Conservation (phyloP, 1,140 invertebrate genomes). For the Aphelinus atriplicis region DNA sequence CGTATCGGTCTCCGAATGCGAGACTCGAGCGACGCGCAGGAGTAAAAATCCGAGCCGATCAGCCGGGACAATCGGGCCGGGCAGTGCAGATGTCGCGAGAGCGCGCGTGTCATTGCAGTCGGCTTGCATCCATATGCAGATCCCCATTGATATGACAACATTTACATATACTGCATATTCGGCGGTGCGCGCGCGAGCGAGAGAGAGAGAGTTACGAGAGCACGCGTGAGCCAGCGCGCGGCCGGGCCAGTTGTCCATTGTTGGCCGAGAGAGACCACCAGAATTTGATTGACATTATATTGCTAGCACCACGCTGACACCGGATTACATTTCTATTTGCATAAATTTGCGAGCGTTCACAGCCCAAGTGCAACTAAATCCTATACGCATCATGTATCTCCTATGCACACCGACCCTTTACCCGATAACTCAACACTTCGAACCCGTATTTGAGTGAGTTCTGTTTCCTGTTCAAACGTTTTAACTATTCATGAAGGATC, state of each 20-base stretch:
- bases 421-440: too few species aligned
- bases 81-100: conserved; percentile 59
- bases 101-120: conserved; percentile 56
- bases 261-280: conserved; percentile 57
- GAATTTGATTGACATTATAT: conserved; percentile 67
- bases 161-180: conserved; percentile 67
- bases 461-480: too few species aligned
- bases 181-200: conserved; percentile 53
- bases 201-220: conserved; percentile 2
- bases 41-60: conserved; percentile 33
- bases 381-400: too few species aligned
- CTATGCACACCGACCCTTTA: too few species aligned
- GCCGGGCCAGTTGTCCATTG: conserved; percentile 63
- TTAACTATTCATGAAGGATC: too few species aligned
- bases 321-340: conserved; percentile 69
- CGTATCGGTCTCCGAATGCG: too few species aligned
- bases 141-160: conserved; percentile 67
- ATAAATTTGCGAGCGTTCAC: conserved; percentile 59
- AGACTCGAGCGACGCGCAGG: not conserved
- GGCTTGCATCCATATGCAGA: conserved; percentile 63
- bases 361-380: too few species aligned
- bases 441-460: too few species aligned
- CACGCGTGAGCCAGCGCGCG: not conserved
- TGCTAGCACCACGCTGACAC: conserved; percentile 59
- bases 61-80: conserved; percentile 10